Evolutionary conservation across 2,113 vertebrate genomes (phyloP).

Genomic region (Melierax canorus): DNA sequence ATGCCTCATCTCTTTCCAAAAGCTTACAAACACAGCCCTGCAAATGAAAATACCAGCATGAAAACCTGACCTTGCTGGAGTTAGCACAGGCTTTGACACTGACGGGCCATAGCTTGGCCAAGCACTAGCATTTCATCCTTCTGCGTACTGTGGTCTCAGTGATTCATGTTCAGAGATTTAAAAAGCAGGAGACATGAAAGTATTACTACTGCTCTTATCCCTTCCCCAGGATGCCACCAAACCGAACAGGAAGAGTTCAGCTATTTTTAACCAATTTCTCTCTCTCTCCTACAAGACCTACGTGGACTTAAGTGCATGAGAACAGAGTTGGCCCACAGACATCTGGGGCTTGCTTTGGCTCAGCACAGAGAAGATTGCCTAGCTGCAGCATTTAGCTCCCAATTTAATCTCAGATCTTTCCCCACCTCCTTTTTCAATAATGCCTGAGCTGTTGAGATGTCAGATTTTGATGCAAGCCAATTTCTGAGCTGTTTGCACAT

Average conservation of each 20-base stretch:
- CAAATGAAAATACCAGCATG: neutral
- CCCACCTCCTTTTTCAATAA: neutral
- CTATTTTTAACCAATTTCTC: neutral
- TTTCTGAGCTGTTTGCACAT: neutral
- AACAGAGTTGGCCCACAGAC: neutral
- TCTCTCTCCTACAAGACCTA: neutral
- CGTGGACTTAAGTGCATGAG: neutral
- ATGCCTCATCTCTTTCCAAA: neutral
- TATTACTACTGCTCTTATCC: neutral
- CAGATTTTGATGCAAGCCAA: neutral
- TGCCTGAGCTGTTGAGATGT: neutral
- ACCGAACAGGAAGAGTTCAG: neutral
- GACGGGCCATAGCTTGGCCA: neutral
- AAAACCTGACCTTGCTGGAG: neutral
- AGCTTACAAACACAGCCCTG: neutral
- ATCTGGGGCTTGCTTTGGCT: neutral
- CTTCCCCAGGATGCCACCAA: neutral
- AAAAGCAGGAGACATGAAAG: neutral
- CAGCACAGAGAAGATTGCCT: neutral
- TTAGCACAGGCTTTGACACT: neutral
- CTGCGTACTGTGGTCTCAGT: rapidly evolving
- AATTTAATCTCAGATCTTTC: neutral
- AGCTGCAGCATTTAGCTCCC: neutral
- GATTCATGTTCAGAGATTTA: neutral
- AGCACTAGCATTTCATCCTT: neutral